Base-by-base conservation (phyloP, 1,140 invertebrate genomes). In the Tetraneura akinire region DNA sequence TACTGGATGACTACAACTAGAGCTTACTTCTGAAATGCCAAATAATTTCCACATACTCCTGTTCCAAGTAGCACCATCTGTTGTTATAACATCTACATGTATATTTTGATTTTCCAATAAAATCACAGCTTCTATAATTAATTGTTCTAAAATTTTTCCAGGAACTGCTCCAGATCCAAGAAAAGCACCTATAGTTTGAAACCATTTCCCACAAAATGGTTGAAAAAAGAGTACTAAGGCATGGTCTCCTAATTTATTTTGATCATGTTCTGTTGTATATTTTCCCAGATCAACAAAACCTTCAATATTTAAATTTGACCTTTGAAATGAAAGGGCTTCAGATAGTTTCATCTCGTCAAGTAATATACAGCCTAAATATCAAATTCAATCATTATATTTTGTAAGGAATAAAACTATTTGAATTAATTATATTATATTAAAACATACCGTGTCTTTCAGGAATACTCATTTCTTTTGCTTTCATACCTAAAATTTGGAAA, bases 51-150 rank as follows among this genome's bases (percentile, higher is more conserved):
- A 83, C 53, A 83, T 80, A 11, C 70, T 29, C 9, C 82, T 78
- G 53, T 83, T 83, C 82, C 82, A 83, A 14, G 80, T 51, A 14
- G 83, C 82, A 1, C 82, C 82, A 70, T 83, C 82, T 2, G 78
- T 80, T 11, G 71, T 55, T 4, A 82, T 51, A 3, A 26, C 81
- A 74, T 83, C 82, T 8, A 83, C 81, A 42, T 53, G 45, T 60
- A 80, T 73, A 71, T 60, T 57, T 18, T 16, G 8, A 26, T 81
- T 71, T 49, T 74, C 68, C 13, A 81, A n/a, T 14, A 81, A 32
- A 23, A 80, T 29, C 14, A 81, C 71, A 45, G 23, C n/a, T 45
- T 71, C 68, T 21, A n/a, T 37, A 18, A 71, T 45, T 23, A 47
- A 45, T 0, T 71, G n/a, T 45, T 45, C 21, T 11, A 71, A n/a